Conservation (phyloP, 2,113 vertebrate species). For the Lanius collurio region DNA sequence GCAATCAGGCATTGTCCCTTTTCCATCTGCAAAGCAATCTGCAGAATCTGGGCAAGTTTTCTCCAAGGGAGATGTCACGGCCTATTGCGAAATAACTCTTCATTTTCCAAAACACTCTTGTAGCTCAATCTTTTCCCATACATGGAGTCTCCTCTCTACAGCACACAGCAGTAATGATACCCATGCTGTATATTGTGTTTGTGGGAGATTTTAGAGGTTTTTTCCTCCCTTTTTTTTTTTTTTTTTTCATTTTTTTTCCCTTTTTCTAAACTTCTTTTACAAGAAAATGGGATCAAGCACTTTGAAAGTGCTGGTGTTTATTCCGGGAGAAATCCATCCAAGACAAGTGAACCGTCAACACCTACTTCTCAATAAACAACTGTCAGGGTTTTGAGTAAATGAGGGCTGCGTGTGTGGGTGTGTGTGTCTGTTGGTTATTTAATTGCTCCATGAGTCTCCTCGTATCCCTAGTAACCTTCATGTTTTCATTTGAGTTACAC, state of each 20-base stretch:
- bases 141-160: conserved; percentile 25
- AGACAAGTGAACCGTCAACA: conserved; percentile 51
- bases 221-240: background rate
- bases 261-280: background rate
- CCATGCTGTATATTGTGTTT: background rate
- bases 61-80: background rate
- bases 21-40: conserved; percentile 47
- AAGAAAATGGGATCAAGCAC: conserved; percentile 39
- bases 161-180: background rate
- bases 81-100: background rate
- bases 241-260: fast-evolving
- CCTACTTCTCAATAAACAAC: conserved; percentile 67
- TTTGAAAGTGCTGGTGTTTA: conserved; percentile 60
- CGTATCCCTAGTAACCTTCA: conserved; percentile 11
- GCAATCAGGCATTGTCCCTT: background rate
- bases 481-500: conserved; percentile 41
- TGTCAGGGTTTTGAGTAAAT: conserved; percentile 66
- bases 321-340: conserved; percentile 35
- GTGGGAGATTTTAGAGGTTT: background rate
- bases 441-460: conserved; percentile 14
- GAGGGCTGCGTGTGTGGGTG: background rate
- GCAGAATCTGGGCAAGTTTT: conserved; percentile 48
- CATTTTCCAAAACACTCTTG: conserved; percentile 11
- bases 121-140: conserved; percentile 49
- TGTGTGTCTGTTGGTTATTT: conserved; percentile 1